Conservation (phyloP, 2,797 vertebrate species). For the Chelonia mydas region DNA sequence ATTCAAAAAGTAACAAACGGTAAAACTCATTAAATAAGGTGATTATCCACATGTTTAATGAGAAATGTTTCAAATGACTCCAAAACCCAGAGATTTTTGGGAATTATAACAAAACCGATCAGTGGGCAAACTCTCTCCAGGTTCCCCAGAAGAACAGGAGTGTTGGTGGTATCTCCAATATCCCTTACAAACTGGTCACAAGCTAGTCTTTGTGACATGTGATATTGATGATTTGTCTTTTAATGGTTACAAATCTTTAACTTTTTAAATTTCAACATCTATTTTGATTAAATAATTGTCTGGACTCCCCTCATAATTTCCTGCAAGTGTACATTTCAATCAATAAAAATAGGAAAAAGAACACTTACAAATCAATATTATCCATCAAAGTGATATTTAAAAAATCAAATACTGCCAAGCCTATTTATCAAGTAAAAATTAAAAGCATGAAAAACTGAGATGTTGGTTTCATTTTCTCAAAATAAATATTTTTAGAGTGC, state of each 20-base stretch:
- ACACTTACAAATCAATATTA: not conserved
- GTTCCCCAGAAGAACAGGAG: not conserved
- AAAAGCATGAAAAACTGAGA: not conserved
- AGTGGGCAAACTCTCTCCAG: not conserved
- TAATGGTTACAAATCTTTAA: not conserved
- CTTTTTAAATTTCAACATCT: not conserved
- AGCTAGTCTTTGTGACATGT: not conserved
- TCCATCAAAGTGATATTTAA: not conserved
- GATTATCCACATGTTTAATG: not conserved
- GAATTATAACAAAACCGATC: too few relatives aligned
- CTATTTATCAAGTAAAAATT: not conserved
- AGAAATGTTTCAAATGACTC: not conserved
- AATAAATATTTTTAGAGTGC: conserved; percentile 33
- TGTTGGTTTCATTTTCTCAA: conserved; percentile 42
- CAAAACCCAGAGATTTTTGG: not conserved
- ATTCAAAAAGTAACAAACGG: not conserved
- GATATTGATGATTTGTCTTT: not conserved
- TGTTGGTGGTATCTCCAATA: not conserved
- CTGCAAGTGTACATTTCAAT: not conserved
- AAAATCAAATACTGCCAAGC: not conserved
- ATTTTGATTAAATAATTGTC: not conserved
- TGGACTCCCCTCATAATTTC: not conserved
- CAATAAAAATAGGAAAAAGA: not conserved
- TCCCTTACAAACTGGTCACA: not conserved
- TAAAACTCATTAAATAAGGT: not conserved